These are phyloP conservation scores for Piaya cayana DNA, from an alignment of 2,113 vertebrate species.

Conservation along the genomic window DNA sequence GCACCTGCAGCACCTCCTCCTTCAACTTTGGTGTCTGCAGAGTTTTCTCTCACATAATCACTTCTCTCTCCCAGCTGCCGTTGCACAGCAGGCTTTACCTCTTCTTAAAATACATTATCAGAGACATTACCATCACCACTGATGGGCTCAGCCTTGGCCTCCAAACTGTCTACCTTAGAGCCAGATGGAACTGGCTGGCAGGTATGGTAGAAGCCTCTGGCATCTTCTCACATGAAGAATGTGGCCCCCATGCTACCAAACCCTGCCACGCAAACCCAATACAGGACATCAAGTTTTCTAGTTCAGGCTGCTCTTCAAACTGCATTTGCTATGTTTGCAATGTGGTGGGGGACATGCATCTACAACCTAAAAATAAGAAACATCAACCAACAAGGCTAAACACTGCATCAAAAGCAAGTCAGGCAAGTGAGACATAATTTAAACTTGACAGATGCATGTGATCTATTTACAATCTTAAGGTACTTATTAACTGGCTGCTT, in stretches of 20 bases:
- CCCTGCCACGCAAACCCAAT: fast-evolving
- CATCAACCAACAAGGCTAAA: not conserved
- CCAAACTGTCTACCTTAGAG: not conserved
- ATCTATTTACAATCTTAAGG: not conserved
- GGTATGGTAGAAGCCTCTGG: not conserved
- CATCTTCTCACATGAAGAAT: not conserved
- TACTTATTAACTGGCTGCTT: not conserved
- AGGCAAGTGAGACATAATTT: not conserved
- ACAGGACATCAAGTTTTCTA: not conserved
- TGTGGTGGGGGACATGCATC: not conserved
- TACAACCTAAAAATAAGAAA: not conserved
- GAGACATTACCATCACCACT: fast-evolving
- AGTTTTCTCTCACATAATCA: not conserved
- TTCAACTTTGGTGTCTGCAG: not conserved
- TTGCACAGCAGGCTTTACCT: not conserved
- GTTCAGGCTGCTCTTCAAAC: not conserved
- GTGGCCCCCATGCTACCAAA: not conserved
- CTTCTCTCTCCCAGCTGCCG: not conserved
- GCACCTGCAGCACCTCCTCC: fast-evolving
- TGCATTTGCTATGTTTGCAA: not conserved
- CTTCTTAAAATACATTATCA: not conserved
- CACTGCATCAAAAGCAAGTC: not conserved
- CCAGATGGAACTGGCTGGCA: not conserved
- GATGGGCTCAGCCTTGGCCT: not conserved
- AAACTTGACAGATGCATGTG: not conserved